Evolutionary conservation across 2,797 vertebrate species (phyloP).

Genomic region (Leontopithecus rosalia): DNA sequence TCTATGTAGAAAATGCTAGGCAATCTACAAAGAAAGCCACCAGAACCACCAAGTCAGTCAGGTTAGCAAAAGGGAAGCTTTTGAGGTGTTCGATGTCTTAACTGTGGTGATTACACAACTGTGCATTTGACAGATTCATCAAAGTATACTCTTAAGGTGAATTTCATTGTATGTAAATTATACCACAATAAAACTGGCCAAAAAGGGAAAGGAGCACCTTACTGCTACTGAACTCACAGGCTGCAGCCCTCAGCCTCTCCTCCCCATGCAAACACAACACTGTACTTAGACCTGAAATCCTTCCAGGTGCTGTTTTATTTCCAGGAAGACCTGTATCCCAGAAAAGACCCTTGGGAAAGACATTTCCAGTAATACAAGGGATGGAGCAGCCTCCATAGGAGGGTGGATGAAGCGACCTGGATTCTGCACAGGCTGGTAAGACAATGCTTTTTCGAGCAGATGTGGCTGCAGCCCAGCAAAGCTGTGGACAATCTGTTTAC

Average conservation of each 20-base stretch:
- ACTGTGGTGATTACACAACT: neutral
- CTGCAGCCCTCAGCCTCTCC: neutral
- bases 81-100: neutral
- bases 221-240: neutral
- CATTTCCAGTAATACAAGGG: neutral
- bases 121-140: neutral
- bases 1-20: neutral
- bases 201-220: neutral
- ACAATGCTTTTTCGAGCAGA: neutral
- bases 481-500: neutral
- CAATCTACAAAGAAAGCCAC: neutral
- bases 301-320: neutral
- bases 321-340: neutral
- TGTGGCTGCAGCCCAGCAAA: neutral
- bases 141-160: neutral
- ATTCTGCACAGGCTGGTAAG: neutral
- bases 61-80: neutral
- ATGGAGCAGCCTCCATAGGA: neutral
- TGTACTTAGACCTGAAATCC: neutral
- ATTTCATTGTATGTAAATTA: neutral
- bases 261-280: accelerated
- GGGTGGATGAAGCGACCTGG: neutral
- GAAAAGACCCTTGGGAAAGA: neutral
- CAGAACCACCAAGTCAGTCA: neutral
- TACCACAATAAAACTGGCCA: neutral